A percentile compares a stretch with the other conserved stretches of the same genome.
phyloP scores from a whole-genome alignment of 2,888 invertebrate genomes.

The Clanis bilineata region DNA sequence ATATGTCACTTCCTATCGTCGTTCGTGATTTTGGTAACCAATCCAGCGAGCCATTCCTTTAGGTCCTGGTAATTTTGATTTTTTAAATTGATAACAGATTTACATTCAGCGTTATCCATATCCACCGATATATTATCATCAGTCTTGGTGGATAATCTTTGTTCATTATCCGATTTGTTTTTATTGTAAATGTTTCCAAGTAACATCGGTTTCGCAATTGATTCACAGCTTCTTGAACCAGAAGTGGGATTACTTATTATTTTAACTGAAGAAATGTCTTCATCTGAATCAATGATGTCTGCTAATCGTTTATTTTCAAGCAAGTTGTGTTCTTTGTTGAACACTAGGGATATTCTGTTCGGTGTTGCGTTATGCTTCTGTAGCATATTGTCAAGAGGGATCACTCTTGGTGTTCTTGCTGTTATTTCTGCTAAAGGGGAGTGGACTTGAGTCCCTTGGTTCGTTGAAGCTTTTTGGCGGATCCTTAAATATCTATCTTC shows the following conservation, averaged over 20 bases:
- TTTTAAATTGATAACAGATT: background rate
- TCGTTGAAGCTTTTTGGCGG: slow-evolving; percentile 36
- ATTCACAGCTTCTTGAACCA: slow-evolving; percentile 2
- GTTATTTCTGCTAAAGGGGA: slow-evolving; percentile 30
- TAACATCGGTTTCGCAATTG: slow-evolving; percentile 1
- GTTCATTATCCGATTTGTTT: background rate
- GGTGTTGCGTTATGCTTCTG: slow-evolving; percentile 10
- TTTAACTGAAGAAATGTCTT: background rate
- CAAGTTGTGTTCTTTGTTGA: slow-evolving; percentile 41
- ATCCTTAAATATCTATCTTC: slow-evolving; percentile 44
- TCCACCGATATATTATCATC: background rate
- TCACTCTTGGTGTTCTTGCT: slow-evolving; percentile 18
- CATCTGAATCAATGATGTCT: background rate
- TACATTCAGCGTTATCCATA: background rate
- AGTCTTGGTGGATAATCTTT: background rate
- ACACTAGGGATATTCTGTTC: slow-evolving; percentile 41
- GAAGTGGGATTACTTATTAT: background rate
- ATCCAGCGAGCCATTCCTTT: slow-evolving; percentile 20
- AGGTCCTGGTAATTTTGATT: slow-evolving; percentile 19
- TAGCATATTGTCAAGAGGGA: slow-evolving; percentile 16
- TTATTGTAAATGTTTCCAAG: background rate
- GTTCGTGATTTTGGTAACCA: slow-evolving; percentile 11
- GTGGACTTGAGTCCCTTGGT: slow-evolving; percentile 45
- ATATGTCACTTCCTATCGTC: background rate
- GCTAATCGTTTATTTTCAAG: slow-evolving; percentile 22